phyloP scores from a whole-genome alignment of 1,140 invertebrate species.

The Dendrolimus punctatus region DNA sequence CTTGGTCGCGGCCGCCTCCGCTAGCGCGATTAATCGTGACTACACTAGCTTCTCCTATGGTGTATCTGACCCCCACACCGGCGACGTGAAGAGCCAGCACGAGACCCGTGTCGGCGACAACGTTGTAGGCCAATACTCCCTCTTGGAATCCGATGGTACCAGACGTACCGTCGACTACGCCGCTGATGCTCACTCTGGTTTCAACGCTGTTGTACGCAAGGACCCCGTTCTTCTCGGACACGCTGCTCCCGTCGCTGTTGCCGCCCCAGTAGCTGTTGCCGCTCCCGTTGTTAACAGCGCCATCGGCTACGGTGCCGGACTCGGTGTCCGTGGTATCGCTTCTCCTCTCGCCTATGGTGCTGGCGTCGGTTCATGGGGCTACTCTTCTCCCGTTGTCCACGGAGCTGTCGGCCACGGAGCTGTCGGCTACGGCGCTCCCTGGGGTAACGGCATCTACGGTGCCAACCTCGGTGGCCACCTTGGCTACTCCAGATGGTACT shows the following conservation, averaged over 20 bases:
- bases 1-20: constrained; percentile 47
- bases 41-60: constrained; percentile 64
- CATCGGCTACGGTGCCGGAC: constrained; percentile 1
- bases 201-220: constrained; percentile 58
- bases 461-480: constrained; percentile 27
- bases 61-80: constrained; percentile 68
- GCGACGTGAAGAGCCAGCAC: constrained; percentile 69
- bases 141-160: constrained; percentile 66
- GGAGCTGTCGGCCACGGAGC: constrained; percentile 7
- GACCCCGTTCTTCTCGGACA: constrained; percentile 36
- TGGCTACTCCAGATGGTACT: constrained; percentile 22
- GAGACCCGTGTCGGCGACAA: constrained; percentile 71
- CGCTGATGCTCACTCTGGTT: constrained; percentile 55
- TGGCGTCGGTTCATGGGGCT: constrained; percentile 1
- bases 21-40: constrained; percentile 46
- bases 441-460: constrained; percentile 27
- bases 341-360: constrained; percentile 24
- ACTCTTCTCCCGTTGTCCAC: constrained; percentile 8
- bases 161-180: constrained; percentile 69
- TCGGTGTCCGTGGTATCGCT: constrained; percentile 6
- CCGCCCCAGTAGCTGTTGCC: constrained; percentile 20
- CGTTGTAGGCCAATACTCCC: constrained; percentile 70
- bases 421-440: constrained; percentile 16
- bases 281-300: constrained; percentile 19
- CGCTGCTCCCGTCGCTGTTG: constrained; percentile 22